A percentile compares a stretch with the other conserved stretches of the same genome.
Evolutionary conservation across 1,140 invertebrate genomes (phyloP).

Genomic region (Zaprionus davidi): DNA sequence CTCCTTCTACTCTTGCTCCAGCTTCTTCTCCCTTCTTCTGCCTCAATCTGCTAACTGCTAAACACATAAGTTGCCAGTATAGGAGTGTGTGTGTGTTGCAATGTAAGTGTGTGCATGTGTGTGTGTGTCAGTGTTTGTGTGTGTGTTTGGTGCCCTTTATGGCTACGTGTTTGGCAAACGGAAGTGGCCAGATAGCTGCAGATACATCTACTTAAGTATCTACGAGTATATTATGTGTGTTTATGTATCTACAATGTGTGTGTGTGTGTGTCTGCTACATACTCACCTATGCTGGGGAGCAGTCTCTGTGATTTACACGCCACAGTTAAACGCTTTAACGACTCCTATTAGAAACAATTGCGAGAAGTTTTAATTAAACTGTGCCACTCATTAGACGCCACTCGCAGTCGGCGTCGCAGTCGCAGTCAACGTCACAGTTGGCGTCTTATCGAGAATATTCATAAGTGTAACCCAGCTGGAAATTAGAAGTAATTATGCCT

Average conservation of each 20-base stretch:
- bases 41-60: slow-evolving; percentile 64
- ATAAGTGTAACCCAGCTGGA: slow-evolving; percentile 53
- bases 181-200: slow-evolving; percentile 72
- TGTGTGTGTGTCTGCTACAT: slow-evolving; percentile 5
- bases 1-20: neutral
- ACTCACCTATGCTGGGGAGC: slow-evolving; percentile 21
- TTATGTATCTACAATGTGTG: slow-evolving; percentile 26
- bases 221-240: slow-evolving; percentile 43
- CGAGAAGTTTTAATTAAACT: slow-evolving; percentile 81
- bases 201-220: slow-evolving; percentile 53
- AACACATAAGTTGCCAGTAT: slow-evolving; percentile 70
- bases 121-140: slow-evolving; percentile 5
- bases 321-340: slow-evolving; percentile 75
- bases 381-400: slow-evolving; percentile 56
- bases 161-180: slow-evolving; percentile 81
- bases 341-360: slow-evolving; percentile 81
- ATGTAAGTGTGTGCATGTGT: slow-evolving; percentile 32
- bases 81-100: slow-evolving; percentile 43
- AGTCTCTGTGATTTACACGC: slow-evolving; percentile 72
- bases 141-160: slow-evolving; percentile 59
- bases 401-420: slow-evolving; percentile 4
- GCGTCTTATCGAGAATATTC: slow-evolving; percentile 45
- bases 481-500: slow-evolving; percentile 70
- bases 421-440: neutral
- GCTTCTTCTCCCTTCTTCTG: slow-evolving; percentile 13